A percentile compares a stretch with the other conserved stretches of the same genome.
Evolutionary conservation across 2,113 vertebrate species (phyloP).

Genomic region (Anoplopoma fimbria): DNA sequence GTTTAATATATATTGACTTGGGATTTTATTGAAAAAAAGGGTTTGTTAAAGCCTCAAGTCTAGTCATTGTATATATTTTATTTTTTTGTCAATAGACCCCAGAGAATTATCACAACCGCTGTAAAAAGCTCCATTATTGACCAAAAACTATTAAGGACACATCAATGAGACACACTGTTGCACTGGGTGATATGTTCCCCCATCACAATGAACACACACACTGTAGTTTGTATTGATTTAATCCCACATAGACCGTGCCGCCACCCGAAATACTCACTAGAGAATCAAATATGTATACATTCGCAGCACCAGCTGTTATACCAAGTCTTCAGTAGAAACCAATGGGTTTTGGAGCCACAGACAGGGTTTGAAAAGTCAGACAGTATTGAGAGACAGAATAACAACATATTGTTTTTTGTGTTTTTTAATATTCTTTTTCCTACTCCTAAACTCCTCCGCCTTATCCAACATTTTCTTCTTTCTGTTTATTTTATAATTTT

Average conservation of each 20-base stretch:
- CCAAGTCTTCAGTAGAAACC: not conserved
- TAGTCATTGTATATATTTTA: not conserved
- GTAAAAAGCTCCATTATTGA: not conserved
- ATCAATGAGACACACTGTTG: not conserved
- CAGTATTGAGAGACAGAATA: not conserved
- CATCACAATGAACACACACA: not conserved
- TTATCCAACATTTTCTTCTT: not conserved
- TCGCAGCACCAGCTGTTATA: not conserved
- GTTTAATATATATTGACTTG: too few species aligned
- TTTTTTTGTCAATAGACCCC: not conserved
- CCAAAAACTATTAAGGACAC: not conserved
- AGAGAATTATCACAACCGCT: not conserved
- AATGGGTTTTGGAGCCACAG: not conserved
- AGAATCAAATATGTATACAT: conserved; percentile 4
- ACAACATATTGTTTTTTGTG: too few species aligned
- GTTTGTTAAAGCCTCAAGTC: not conserved
- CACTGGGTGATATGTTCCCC: not conserved
- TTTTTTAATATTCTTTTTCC: not conserved
- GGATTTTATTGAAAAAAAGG: not conserved
- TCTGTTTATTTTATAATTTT: not conserved
- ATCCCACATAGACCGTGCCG: not conserved
- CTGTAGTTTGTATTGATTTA: not conserved
- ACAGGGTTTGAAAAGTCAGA: not conserved
- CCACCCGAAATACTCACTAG: not conserved
- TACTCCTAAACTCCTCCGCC: not conserved